A percentile compares a stretch with the other conserved stretches of the same genome.
These are phyloP conservation scores for Crossocerus cetratus DNA, from an alignment of 2,888 invertebrate species.

Conservation along the genomic window DNA sequence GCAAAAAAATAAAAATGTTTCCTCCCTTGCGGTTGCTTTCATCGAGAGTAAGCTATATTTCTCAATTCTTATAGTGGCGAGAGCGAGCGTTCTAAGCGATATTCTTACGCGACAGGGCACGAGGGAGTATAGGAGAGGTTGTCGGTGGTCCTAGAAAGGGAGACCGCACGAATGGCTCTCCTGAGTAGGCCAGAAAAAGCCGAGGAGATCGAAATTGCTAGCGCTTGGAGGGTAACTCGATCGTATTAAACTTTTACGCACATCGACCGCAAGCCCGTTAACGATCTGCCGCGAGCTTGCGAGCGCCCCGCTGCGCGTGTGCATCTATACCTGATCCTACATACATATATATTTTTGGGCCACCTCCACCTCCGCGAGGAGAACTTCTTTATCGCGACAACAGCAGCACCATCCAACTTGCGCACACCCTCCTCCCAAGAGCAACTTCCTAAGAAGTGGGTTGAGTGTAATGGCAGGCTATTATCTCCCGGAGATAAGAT, in stretches of 20 bases:
- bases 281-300: conserved; percentile 46
- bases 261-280: conserved; percentile 36
- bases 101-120: too few species aligned
- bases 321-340: neutral
- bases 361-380: neutral
- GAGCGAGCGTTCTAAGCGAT: too few species aligned
- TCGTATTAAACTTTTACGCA: conserved; percentile 51
- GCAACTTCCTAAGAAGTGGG: neutral
- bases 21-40: too few species aligned
- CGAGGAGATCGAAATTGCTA: conserved; percentile 31
- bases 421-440: neutral
- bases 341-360: too few species aligned
- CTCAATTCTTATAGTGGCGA: too few species aligned
- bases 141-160: too few species aligned
- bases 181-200: conserved; percentile 20
- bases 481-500: neutral
- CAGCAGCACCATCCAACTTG: neutral
- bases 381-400: neutral
- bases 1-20: too few species aligned
- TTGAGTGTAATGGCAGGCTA: neutral
- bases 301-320: neutral
- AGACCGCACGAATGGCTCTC: conserved; percentile 6
- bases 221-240: conserved; percentile 15
- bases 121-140: neutral
- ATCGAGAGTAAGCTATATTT: too few species aligned